phyloP scores from a whole-genome alignment of 2,113 vertebrate species.

The Empidonax alnorum region DNA sequence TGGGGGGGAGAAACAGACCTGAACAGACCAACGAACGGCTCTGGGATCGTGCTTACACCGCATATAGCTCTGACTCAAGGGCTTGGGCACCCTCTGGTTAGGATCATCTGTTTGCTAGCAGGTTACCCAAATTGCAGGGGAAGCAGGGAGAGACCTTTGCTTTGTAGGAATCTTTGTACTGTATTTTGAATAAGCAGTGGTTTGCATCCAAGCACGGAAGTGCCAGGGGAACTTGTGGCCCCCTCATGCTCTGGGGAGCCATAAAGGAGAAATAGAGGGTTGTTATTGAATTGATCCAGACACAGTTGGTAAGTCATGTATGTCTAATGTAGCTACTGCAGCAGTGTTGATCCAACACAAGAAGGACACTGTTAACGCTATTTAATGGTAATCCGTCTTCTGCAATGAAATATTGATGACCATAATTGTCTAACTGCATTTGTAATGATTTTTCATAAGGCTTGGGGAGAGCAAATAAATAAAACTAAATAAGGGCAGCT shows the following conservation, averaged over 20 bases:
- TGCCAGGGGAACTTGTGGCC: background rate
- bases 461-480: background rate
- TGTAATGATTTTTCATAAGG: background rate
- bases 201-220: background rate
- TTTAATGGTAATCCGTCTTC: background rate
- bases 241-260: background rate
- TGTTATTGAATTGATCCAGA: background rate
- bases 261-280: background rate
- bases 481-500: background rate
- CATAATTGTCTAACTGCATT: background rate
- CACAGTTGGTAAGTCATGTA: fast-evolving
- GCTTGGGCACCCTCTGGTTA: background rate
- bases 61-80: fast-evolving
- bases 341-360: background rate
- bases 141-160: background rate
- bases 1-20: background rate
- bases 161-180: background rate
- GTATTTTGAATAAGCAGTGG: background rate
- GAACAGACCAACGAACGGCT: background rate
- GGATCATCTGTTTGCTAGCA: background rate
- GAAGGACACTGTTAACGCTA: background rate
- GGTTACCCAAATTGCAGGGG: background rate
- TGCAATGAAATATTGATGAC: background rate
- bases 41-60: background rate
- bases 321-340: background rate